Evolutionary conservation across 2,113 vertebrate genomes (phyloP), one percentile per base, ranked within the genome.

Genomic region (Tachuris rubrigastra): DNA sequence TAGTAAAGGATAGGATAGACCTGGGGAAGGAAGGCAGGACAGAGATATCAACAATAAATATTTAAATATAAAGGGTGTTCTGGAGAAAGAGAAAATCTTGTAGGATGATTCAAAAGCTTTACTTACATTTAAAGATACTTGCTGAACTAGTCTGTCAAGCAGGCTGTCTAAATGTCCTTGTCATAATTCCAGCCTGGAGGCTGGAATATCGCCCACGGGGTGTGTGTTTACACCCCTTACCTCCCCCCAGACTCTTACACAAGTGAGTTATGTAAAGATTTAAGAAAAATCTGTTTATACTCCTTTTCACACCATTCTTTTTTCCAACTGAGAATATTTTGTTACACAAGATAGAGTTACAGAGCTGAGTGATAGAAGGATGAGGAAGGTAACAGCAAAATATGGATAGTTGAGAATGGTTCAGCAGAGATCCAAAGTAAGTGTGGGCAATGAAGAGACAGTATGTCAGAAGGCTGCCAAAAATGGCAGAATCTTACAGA

Each of bases 101-200:
- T 42, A 62, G 41, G 39, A 72, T 42, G 33, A 69, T 58, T 82
- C 53, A 74, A 95, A 85, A 58, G 25, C 58, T 94, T 79, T 87
- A n/a, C 37, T 79, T 85, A 59, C 50, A 49, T 72, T 81, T 55
- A 68, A 79, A 44, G 39, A 85, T 67, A 55, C 75, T 95, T 82
- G 63, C 75, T 76, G 81, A 96, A 65, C 46, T 63, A 77, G 80
- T 92, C 86, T 89, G 89, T 87, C 93, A 93, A 77, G 73, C 55
- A 93, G 75, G 27, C 65, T 95, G 74, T 91, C 77, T 93, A 83
- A 76, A 79, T 55, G 85, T 96, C 95, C 67, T 80, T 91, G 93
- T 91, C 81, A 59, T 30, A 69, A 74, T 68, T 93, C 78, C 93
- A 95, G 85, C 59, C 81, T 95, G 67, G 62, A 93, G 94, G 92